Conservation (phyloP, 1,140 invertebrate species). For the Frieseomelitta varia region DNA sequence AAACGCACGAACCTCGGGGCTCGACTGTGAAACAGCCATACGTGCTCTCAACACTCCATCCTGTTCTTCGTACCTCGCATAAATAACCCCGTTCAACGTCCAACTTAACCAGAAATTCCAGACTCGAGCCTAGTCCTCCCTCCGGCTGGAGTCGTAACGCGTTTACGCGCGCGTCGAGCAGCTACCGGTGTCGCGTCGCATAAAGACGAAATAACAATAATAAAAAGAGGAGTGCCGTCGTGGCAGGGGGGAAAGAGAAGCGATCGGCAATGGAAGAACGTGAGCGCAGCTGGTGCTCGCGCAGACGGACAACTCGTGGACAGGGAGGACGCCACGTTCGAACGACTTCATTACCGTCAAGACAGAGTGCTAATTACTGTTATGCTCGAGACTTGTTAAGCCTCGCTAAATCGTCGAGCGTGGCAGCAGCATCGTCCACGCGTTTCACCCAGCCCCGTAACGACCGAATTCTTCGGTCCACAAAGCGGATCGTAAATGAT, state of each 20-base stretch:
- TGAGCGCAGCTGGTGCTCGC: not conserved
- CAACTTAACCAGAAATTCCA: not conserved
- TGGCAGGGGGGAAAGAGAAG: not conserved
- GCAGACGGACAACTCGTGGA: not conserved
- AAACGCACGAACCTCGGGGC: too few species aligned
- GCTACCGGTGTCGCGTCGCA: not conserved
- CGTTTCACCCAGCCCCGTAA: slow-evolving; percentile 44
- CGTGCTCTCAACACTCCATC: too few species aligned
- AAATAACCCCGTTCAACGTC: too few species aligned
- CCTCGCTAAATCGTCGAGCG: slow-evolving; percentile 65
- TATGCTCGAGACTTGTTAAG: slow-evolving; percentile 66
- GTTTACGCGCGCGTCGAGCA: not conserved
- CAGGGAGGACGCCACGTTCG: slow-evolving; percentile 38
- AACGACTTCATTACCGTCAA: slow-evolving; percentile 72
- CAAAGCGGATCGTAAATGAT: slow-evolving; percentile 32
- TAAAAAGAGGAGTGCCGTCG: not conserved
- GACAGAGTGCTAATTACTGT: slow-evolving; percentile 73
- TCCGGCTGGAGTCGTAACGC: not conserved
- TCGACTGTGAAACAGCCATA: too few species aligned
- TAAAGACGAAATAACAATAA: not conserved
- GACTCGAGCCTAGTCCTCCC: too few species aligned
- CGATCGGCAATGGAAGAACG: not conserved
- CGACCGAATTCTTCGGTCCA: slow-evolving; percentile 34
- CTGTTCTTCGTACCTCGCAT: too few species aligned
- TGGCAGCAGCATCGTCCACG: slow-evolving; percentile 52